Conservation (phyloP, 2,113 vertebrate genomes). For the Mystacornis crossleyi region DNA sequence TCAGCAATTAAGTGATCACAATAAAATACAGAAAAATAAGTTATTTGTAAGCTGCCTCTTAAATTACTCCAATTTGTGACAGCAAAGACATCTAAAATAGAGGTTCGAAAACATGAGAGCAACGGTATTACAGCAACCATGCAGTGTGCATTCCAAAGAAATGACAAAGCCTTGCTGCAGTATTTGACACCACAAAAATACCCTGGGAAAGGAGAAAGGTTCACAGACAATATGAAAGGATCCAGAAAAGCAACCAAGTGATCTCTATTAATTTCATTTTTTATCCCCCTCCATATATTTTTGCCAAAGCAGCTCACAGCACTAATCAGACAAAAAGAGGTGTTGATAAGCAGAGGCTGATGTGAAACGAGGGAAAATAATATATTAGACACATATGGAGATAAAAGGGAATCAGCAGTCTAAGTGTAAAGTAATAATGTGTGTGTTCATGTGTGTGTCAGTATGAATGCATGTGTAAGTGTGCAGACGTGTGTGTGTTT, state of each 20-base stretch:
- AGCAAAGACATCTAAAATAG: conserved; percentile 6
- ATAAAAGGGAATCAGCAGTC: neutral
- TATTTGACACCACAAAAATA: neutral
- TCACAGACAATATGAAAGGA: neutral
- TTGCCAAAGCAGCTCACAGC: neutral
- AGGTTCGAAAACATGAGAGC: neutral
- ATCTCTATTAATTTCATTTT: neutral
- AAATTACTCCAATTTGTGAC: neutral
- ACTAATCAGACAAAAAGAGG: neutral
- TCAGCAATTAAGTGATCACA: neutral
- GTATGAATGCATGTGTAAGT: accelerated
- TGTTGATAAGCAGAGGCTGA: neutral
- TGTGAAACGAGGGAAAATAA: neutral
- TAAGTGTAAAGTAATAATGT: neutral
- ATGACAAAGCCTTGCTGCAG: neutral
- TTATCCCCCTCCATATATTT: accelerated
- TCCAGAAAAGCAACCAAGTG: neutral
- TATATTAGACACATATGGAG: neutral
- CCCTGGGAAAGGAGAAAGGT: neutral
- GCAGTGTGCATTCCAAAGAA: neutral
- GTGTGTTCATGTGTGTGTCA: neutral
- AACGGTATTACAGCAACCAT: neutral
- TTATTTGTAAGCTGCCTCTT: neutral
- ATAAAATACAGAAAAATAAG: neutral
- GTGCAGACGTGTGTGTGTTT: neutral